A percentile compares a stretch with the other conserved stretches of the same genome.
phyloP scores from a whole-genome alignment of 2,888 invertebrate species.

The Baronia brevicornis region DNA sequence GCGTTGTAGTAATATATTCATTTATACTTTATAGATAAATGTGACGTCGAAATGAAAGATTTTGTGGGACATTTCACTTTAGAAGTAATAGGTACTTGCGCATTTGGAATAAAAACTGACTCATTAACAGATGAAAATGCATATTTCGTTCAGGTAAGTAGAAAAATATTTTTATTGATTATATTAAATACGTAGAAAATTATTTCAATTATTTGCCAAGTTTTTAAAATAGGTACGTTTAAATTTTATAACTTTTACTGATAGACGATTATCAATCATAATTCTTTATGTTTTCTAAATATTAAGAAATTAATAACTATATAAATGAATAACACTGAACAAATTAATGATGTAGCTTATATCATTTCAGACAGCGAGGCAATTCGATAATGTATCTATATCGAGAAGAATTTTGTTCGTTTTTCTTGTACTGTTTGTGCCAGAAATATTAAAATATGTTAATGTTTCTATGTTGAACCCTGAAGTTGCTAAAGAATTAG shows the following conservation, averaged over 20 bases:
- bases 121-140: slow-evolving; percentile 64
- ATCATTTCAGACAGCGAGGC: slow-evolving; percentile 54
- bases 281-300: no score
- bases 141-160: slow-evolving; percentile 69
- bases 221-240: no score
- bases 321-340: no score
- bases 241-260: no score
- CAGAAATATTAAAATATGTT: slow-evolving; percentile 38
- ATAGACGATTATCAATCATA: no score
- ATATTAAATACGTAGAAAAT: no score
- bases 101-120: slow-evolving; percentile 72
- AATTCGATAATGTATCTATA: slow-evolving; percentile 50
- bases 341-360: no score
- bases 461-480: slow-evolving; percentile 54
- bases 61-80: slow-evolving; percentile 71
- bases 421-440: slow-evolving; percentile 46
- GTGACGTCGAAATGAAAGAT: slow-evolving; percentile 71
- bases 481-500: slow-evolving; percentile 42
- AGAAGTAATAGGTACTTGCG: slow-evolving; percentile 75
- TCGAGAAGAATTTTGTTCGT: slow-evolving; percentile 45
- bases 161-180: no score
- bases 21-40: slow-evolving; percentile 42
- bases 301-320: no score
- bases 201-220: no score
- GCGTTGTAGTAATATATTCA: no score